phyloP scores from a whole-genome alignment of 2,113 vertebrate species.

The Python bivittatus region DNA sequence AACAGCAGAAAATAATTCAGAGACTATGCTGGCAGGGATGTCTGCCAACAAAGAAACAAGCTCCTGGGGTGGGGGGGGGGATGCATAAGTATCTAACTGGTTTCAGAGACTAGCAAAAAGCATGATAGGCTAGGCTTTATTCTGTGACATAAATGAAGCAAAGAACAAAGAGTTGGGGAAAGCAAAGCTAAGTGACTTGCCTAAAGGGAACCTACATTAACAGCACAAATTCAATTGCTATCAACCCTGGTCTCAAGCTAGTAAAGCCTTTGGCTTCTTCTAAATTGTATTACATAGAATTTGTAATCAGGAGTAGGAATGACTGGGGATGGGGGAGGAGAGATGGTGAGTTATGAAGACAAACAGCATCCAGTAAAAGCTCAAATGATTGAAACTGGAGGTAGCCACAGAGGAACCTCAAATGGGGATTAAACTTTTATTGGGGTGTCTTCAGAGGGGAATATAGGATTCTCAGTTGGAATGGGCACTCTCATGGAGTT shows the following conservation, averaged over 20 bases:
- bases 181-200: conserved; percentile 46
- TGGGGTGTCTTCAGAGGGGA: not conserved
- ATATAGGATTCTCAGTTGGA: not conserved
- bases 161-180: conserved; percentile 49
- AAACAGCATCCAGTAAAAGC: not conserved
- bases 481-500: conserved; percentile 2
- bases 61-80: not conserved
- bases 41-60: not conserved
- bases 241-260: conserved; percentile 7
- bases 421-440: not conserved
- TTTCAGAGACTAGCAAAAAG: conserved; percentile 33
- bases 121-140: conserved; percentile 40
- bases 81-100: not conserved
- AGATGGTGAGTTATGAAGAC: rapidly evolving
- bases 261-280: conserved; percentile 25
- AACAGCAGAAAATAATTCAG: not conserved
- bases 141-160: conserved; percentile 21
- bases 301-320: rapidly evolving
- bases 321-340: rapidly evolving
- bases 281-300: not conserved
- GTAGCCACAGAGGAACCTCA: not conserved
- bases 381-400: rapidly evolving
- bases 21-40: not conserved
- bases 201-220: conserved; percentile 45
- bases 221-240: conserved; percentile 23